Evolutionary conservation across 37 sponge, comb jelly and placozoan genomes (phyloP), one percentile per base, ranked within the genome.

Genomic region (Hexactinellida sp.): DNA sequence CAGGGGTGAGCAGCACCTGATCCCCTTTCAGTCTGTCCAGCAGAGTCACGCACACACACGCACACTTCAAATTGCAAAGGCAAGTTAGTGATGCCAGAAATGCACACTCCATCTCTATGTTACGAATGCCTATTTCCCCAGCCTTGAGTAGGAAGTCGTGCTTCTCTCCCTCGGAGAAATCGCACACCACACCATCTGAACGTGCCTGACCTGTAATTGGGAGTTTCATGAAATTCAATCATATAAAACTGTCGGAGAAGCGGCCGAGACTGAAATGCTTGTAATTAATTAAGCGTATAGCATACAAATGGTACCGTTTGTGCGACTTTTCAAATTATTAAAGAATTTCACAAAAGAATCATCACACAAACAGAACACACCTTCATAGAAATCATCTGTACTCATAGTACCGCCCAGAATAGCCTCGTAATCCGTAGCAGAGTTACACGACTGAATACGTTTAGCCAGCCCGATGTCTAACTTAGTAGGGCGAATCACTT

Each of bases 311-410:
- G n/a, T n/a, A n/a, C n/a, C n/a, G n/a, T n/a, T n/a, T n/a, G n/a
- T n/a, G n/a, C n/a, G n/a, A n/a, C n/a, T n/a, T n/a, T n/a, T 47
- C 52, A 47, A 47, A 47, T 47, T 47, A 47, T 47, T 19, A 16
- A 47, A n/a, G n/a, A n/a, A n/a, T n/a, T n/a, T n/a, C n/a, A n/a
- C n/a, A n/a, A n/a, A n/a, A n/a, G n/a, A n/a, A n/a, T n/a, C n/a
- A n/a, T n/a, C n/a, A 47, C 52, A 47, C 16, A 47, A 19, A 0
- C 13, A 13, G 0, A 24, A 23, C 82, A 1, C 0, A 93, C 99
- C 99, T 93, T 98, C 99, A 84, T 95, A 98, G 88, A 98, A 98
- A 89, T 98, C 99, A 85, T 95, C 92, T 52, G 99, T 93, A 84
- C 94, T 92, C 87, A 98, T 84, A 54, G 99, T 98, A 16, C 90